Percentiles rank a stretch among this genome's conserved stretches.
Evolutionary conservation across 2,888 invertebrate genomes (phyloP).

Genomic region (Heteromyza rotundicornis): DNA sequence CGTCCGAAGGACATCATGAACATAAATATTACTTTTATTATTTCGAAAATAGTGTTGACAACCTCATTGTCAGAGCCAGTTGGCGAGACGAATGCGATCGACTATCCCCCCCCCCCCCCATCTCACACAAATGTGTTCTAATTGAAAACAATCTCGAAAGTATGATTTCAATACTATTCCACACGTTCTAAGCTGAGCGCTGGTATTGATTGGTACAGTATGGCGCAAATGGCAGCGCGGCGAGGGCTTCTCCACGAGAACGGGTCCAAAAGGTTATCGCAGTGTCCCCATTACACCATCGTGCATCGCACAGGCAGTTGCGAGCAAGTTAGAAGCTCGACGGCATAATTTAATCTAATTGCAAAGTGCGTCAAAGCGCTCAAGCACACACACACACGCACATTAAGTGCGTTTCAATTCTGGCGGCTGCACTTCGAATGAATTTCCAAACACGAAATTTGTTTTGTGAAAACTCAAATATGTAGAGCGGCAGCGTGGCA

Average conservation of each 20-base stretch:
- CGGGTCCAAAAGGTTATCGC: constrained; percentile 20
- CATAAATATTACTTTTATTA: background rate
- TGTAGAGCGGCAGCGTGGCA: no score
- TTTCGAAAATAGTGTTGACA: background rate
- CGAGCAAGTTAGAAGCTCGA: background rate
- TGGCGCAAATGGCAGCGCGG: background rate
- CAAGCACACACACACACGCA: background rate
- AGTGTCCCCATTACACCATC: constrained; percentile 12
- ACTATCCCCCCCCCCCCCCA: background rate
- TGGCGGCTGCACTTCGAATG: background rate
- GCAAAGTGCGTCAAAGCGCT: background rate
- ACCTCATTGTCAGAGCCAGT: constrained; percentile 17
- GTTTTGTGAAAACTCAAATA: no score
- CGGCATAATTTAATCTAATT: background rate
- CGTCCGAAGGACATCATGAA: background rate
- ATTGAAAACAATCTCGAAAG: background rate
- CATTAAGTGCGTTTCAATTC: background rate
- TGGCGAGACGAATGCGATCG: constrained; percentile 7
- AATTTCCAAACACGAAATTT: no score
- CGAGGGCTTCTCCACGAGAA: background rate
- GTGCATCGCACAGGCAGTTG: background rate
- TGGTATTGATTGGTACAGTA: background rate
- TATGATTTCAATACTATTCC: background rate
- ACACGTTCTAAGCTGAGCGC: no score
- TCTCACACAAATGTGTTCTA: constrained; percentile 1